A percentile compares a stretch with the other conserved stretches of the same genome.
These are phyloP conservation scores for Micromussa lordhowensis DNA, from an alignment of 92 coral and sea anemone species.

Conservation along the genomic window DNA sequence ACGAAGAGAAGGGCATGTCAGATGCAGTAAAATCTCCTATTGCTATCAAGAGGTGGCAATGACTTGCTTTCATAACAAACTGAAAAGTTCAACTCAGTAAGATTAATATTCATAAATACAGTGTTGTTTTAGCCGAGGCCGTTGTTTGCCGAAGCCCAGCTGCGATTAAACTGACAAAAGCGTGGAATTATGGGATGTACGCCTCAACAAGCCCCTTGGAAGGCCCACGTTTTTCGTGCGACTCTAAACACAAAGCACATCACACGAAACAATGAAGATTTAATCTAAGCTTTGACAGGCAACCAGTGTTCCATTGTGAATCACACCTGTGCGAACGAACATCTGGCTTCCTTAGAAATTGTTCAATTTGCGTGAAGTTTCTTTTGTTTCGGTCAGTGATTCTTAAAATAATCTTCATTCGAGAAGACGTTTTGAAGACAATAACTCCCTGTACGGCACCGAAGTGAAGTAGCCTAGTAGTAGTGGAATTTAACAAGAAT, in stretches of 20 bases:
- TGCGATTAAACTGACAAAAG: conserved; percentile 47
- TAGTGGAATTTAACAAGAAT: conserved; percentile 38
- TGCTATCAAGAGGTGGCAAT: conserved; percentile 38
- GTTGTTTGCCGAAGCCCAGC: conserved; percentile 53
- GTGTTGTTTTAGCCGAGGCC: conserved; percentile 37
- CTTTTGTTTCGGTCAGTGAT: conserved; percentile 54
- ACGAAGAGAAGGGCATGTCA: neutral
- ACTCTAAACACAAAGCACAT: conserved; percentile 50
- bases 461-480: conserved; percentile 28
- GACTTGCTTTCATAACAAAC: conserved; percentile 42
- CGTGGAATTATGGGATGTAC: conserved; percentile 69
- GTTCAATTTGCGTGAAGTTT: conserved; percentile 44
- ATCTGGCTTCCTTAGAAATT: conserved; percentile 79
- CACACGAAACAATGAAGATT: conserved; percentile 63
- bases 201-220: conserved; percentile 24
- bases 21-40: neutral
- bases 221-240: conserved; percentile 72
- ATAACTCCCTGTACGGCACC: conserved; percentile 18
- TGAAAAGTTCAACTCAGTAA: conserved; percentile 30
- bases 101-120: conserved; percentile 40
- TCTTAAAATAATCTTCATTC: conserved; percentile 38
- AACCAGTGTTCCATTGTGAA: conserved; percentile 59
- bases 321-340: conserved; percentile 76
- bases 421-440: conserved; percentile 42
- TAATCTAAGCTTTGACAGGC: conserved; percentile 63